Percentiles rank a stretch among this genome's conserved stretches.
These are phyloP conservation scores for Suncus etruscus DNA, from an alignment of 2,113 vertebrate genomes.

Conservation along the genomic window DNA sequence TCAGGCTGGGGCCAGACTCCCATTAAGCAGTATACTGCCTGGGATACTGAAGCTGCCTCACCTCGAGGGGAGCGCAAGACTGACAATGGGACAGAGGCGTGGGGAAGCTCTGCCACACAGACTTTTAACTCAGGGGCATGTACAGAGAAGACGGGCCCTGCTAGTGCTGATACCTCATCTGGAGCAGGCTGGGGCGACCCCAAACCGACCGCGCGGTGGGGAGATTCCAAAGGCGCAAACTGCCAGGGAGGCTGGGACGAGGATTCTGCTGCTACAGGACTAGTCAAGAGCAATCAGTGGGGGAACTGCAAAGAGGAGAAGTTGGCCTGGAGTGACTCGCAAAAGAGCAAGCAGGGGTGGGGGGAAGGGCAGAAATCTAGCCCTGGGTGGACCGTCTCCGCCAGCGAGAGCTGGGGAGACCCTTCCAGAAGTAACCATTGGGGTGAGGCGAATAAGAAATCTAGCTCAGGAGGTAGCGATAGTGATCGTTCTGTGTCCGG, in stretches of 20 bases:
- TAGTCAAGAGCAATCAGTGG: slow-evolving; percentile 92
- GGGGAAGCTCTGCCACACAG: slow-evolving; percentile 92
- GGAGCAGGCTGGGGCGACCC: slow-evolving; percentile 90
- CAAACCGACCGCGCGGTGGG: slow-evolving; percentile 92
- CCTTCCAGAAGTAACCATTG: slow-evolving; percentile 92
- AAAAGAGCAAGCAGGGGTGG: slow-evolving; percentile 94
- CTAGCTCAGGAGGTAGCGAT: slow-evolving; percentile 92
- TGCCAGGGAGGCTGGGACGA: slow-evolving; percentile 91
- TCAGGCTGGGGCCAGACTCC: slow-evolving; percentile 99
- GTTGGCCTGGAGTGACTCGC: slow-evolving; percentile 93
- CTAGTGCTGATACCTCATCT: slow-evolving; percentile 88
- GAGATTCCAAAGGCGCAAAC: slow-evolving; percentile 92
- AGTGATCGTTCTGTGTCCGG: slow-evolving; percentile 95
- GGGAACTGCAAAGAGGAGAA: slow-evolving; percentile 89
- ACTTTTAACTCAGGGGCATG: slow-evolving; percentile 92
- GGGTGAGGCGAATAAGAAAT: slow-evolving; percentile 92
- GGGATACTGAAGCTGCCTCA: slow-evolving; percentile 91
- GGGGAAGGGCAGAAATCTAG: slow-evolving; percentile 87
- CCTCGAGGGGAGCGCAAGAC: slow-evolving; percentile 91
- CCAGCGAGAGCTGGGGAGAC: slow-evolving; percentile 90
- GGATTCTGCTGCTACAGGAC: slow-evolving; percentile 89
- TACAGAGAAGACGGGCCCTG: slow-evolving; percentile 89
- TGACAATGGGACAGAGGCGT: slow-evolving; percentile 92
- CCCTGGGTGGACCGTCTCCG: slow-evolving; percentile 89
- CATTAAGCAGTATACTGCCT: slow-evolving; percentile 97